Conservation (phyloP, 2,113 vertebrate species). For the Sporophila hypoxantha region DNA sequence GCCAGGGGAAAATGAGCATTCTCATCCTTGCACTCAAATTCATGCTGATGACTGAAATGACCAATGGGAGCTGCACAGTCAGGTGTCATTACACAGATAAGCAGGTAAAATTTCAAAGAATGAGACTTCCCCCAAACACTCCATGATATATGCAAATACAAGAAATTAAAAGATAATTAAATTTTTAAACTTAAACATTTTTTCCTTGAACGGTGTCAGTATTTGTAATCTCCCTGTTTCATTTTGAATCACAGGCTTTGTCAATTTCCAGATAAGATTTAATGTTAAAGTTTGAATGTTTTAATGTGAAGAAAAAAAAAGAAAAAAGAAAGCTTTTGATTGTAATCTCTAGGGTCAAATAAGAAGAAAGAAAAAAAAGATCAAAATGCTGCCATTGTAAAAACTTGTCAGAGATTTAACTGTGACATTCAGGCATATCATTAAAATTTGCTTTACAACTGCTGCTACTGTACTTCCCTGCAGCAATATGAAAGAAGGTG, state of each 20-base stretch:
- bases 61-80: not conserved
- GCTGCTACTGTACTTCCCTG: not conserved
- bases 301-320: not conserved
- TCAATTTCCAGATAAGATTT: not conserved
- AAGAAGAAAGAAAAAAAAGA: not conserved
- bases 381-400: not conserved
- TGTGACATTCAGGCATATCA: not conserved
- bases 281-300: not conserved
- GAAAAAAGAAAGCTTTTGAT: not conserved
- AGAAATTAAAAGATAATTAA: not conserved
- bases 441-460: not conserved
- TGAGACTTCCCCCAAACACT: not conserved
- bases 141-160: not conserved
- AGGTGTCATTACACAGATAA: not conserved
- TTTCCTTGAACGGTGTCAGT: not conserved
- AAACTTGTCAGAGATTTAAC: slow-evolving; percentile 5
- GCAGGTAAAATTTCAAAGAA: not conserved
- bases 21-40: not conserved
- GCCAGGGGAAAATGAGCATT: not conserved
- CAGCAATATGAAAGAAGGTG: not conserved
- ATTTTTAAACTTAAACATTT: not conserved
- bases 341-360: not conserved
- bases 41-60: not conserved
- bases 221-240: not conserved
- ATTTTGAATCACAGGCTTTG: not conserved